Conservation (phyloP, 1,140 invertebrate genomes). For the Vanessa atalanta region DNA sequence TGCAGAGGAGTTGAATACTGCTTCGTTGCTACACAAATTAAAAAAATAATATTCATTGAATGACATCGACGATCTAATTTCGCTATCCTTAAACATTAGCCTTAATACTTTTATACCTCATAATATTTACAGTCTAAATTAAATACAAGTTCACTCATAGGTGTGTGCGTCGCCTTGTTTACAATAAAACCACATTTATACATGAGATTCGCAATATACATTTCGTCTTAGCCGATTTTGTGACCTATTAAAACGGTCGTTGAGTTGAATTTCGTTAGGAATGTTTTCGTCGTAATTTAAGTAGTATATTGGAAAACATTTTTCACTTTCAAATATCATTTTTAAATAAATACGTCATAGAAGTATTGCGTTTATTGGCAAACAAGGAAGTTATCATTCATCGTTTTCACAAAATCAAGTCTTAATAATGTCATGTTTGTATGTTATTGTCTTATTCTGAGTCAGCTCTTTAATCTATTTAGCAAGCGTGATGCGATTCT, state of each 20-base stretch:
- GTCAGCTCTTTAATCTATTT: not conserved
- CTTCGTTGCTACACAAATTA: constrained; percentile 75
- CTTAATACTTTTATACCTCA: constrained; percentile 69
- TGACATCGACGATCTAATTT: constrained; percentile 57
- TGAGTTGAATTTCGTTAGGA: constrained; percentile 37
- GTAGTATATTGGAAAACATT: constrained; percentile 3
- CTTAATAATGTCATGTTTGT: constrained; percentile 15
- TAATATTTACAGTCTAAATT: constrained; percentile 68
- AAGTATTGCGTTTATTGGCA: not conserved
- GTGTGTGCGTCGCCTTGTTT: constrained; percentile 49
- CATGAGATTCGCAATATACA: constrained; percentile 48
- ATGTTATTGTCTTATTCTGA: constrained; percentile 17
- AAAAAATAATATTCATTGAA: constrained; percentile 66
- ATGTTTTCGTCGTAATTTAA: constrained; percentile 28
- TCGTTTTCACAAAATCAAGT: not conserved
- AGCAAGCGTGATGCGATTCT: constrained; percentile 1
- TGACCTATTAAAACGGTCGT: constrained; percentile 16
- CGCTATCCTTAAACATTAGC: constrained; percentile 67
- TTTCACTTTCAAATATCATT: constrained; percentile 2
- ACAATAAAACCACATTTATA: constrained; percentile 46
- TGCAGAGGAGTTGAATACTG: constrained; percentile 58
- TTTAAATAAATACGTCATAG: constrained; percentile 1
- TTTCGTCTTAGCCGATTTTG: constrained; percentile 34
- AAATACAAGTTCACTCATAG: constrained; percentile 51
- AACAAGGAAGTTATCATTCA: not conserved